These are phyloP conservation scores for Petrocephalus schoutedeni DNA, from an alignment of 2,797 vertebrate species.

Conservation along the genomic window DNA sequence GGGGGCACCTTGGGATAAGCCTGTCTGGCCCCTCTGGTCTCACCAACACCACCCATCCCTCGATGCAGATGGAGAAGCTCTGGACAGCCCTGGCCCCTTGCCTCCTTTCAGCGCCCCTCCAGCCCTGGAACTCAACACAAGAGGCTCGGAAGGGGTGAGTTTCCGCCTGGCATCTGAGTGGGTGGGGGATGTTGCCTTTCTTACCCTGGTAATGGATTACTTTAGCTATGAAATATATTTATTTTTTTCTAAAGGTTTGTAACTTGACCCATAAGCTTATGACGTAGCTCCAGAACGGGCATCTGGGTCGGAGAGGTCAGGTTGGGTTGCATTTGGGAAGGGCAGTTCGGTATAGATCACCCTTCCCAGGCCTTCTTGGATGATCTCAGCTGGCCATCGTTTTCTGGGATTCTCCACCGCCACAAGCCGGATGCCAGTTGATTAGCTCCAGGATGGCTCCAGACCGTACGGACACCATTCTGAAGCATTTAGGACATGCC, in stretches of 20 bases:
- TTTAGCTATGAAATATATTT: neutral
- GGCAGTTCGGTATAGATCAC: neutral
- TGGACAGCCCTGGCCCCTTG: slow-evolving; percentile 44
- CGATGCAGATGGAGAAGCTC: slow-evolving; percentile 52
- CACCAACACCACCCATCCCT: slow-evolving; percentile 35
- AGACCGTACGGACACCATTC: slow-evolving; percentile 10
- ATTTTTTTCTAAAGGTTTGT: neutral
- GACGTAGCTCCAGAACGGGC: neutral
- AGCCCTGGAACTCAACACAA: neutral
- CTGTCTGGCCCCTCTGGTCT: neutral
- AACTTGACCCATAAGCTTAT: neutral
- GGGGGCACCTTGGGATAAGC: neutral
- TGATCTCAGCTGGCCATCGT: neutral
- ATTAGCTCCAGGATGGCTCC: slow-evolving; percentile 28
- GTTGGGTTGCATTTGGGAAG: neutral
- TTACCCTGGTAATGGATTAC: neutral
- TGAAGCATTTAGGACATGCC: neutral
- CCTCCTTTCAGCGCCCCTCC: neutral
- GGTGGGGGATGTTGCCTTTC: neutral
- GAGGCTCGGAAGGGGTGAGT: slow-evolving; percentile 17
- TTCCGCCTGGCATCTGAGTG: neutral
- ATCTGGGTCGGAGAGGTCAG: neutral
- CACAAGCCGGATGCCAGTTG: neutral
- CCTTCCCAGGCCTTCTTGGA: neutral
- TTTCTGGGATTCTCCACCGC: neutral